Evolutionary conservation across 2,113 vertebrate genomes (phyloP), one percentile per base, ranked within the genome.

Genomic region (Nesoenas mayeri): DNA sequence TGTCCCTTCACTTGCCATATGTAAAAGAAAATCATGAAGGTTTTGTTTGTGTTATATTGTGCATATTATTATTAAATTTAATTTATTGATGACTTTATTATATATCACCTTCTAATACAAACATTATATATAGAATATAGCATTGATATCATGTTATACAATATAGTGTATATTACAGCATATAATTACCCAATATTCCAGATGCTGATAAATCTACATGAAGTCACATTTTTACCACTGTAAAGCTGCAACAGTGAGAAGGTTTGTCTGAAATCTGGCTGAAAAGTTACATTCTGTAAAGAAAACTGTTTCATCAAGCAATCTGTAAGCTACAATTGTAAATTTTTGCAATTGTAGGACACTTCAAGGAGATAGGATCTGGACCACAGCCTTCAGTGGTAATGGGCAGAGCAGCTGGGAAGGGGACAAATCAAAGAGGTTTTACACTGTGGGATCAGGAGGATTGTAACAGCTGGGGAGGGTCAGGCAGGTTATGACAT

Each of bases 381-480:
- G 95, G 90, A 94, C 64, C 34, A 71, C 79, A 91, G 93, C 82
- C 88, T 94, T 97, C 79, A 78, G 75, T 85, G 51, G 79, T 80
- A 95, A 96, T 22, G 53, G 93, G 85, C 61, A 95, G 85, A 96
- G 90, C 92, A 97, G 85, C 95, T 96, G 95, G 89, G 72, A 95
- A 84, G 56, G 93, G 91, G 94, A 91, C 72, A 88, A 94, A 93
- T 96, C 92, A 95, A 94, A 96, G 93, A 97, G 95, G 71, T 95
- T 96, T 96, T 96, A 50, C 91, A 89, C 61, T 81, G 72, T 92
- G 93, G 85, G 95, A 95, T 92, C 88, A 79, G 88, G 96, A 96
- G 93, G 72, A 93, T 71, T 96, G 79, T 82, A 96, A 91, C 95
- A 96, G 95, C 96, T 96, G 95, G 93, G 85, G 61, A 84, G 88